These are phyloP conservation scores for Sternotherus odoratus DNA, from an alignment of 2,797 vertebrate species.

Conservation along the genomic window DNA sequence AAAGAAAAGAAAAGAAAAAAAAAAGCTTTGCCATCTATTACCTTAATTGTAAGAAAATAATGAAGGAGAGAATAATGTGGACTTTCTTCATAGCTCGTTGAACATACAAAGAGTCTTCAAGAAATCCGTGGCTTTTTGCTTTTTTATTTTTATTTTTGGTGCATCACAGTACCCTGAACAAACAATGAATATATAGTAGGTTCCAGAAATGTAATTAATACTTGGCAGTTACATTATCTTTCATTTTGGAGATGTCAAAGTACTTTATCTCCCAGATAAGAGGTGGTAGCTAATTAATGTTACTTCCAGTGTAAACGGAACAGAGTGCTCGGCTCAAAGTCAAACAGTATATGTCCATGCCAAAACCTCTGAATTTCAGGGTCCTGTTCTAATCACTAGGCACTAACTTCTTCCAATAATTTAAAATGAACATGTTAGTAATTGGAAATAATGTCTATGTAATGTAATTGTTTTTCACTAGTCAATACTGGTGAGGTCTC, in stretches of 20 bases:
- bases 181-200: background rate
- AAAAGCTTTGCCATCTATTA: background rate
- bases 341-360: background rate
- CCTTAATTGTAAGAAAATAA: background rate
- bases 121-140: background rate
- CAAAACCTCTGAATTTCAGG: background rate
- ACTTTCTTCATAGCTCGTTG: background rate
- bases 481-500: background rate
- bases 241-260: background rate
- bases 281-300: background rate
- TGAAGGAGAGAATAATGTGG: background rate
- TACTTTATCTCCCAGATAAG: background rate
- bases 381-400: background rate
- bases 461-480: background rate
- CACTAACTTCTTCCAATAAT: background rate
- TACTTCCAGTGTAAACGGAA: background rate
- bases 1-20: background rate
- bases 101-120: background rate
- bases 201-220: background rate
- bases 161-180: rapidly evolving
- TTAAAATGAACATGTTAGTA: background rate
- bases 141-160: background rate
- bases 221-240: background rate
- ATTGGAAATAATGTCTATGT: background rate
- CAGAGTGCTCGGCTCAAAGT: background rate